phyloP scores from a whole-genome alignment of 2,888 invertebrate genomes.

The Chrysolina haemoptera region DNA sequence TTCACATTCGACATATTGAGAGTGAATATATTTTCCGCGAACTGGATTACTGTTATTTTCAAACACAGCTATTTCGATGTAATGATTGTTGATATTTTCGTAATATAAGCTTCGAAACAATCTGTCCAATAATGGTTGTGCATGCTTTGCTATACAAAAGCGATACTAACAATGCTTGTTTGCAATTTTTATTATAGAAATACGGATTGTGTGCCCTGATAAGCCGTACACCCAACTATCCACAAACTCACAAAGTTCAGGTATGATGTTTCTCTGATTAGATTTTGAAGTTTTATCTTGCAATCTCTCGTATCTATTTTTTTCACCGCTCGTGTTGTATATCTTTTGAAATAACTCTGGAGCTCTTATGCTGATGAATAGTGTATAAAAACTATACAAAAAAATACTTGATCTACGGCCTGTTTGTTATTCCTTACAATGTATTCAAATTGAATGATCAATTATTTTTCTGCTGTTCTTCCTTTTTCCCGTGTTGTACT shows the following conservation, averaged over 20 bases:
- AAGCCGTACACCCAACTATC: constrained; percentile 83
- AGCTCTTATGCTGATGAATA: neutral
- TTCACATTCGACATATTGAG: too few species aligned
- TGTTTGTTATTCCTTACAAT: neutral
- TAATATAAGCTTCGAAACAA: constrained; percentile 36
- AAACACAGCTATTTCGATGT: too few species aligned
- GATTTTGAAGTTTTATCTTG: constrained; percentile 27
- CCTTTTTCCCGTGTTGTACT: constrained; percentile 1
- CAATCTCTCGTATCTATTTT: neutral
- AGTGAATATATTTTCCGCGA: too few species aligned
- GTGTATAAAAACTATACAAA: neutral
- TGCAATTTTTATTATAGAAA: constrained; percentile 74
- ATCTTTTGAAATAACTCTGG: constrained; percentile 1
- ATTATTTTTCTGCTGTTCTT: constrained; percentile 13
- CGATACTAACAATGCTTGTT: constrained; percentile 69
- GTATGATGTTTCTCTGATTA: constrained; percentile 67
- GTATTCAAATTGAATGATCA: neutral
- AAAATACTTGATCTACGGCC: constrained; percentile 12
- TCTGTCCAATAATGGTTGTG: constrained; percentile 53
- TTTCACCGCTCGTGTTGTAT: constrained; percentile 8
- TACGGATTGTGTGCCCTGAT: constrained; percentile 84
- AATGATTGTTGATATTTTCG: neutral
- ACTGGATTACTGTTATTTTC: too few species aligned
- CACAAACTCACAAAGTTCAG: constrained; percentile 82
- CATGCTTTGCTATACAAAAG: constrained; percentile 60